phyloP scores from a whole-genome alignment of 2,113 vertebrate genomes.

The Pollimyrus isidori region DNA sequence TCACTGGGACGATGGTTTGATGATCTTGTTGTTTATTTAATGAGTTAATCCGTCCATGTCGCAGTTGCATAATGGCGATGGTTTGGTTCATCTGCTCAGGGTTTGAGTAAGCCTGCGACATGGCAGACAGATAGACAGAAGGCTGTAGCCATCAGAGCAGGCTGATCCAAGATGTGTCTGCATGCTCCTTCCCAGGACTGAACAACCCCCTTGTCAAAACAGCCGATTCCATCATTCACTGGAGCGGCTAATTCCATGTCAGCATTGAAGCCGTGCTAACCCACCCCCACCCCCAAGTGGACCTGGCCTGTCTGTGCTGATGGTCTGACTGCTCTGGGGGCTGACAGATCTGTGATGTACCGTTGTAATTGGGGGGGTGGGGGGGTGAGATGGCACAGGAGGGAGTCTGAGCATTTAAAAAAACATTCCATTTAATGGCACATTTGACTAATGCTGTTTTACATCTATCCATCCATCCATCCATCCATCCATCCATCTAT shows the following conservation, averaged over 20 bases:
- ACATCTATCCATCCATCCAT: neutral
- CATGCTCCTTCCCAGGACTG: neutral
- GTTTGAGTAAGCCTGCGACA: neutral
- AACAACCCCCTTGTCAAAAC: constrained; percentile 15
- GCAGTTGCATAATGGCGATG: neutral
- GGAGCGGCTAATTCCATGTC: constrained; percentile 20
- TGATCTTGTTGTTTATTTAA: neutral
- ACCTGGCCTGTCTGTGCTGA: neutral
- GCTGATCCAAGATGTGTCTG: neutral
- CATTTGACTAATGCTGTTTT: neutral
- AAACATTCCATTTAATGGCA: neutral
- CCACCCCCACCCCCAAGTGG: neutral
- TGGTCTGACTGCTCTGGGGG: neutral
- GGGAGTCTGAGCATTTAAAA: neutral
- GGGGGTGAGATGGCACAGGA: neutral
- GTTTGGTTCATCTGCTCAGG: neutral
- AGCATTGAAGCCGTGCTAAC: constrained; percentile 14
- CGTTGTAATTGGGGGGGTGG: neutral
- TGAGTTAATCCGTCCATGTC: neutral
- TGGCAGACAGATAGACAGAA: neutral
- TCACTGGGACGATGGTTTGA: neutral
- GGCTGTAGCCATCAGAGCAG: neutral
- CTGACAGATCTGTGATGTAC: constrained; percentile 1
- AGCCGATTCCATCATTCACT: constrained; percentile 24
- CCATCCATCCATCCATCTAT: neutral